phyloP scores from a whole-genome alignment of 1,140 invertebrate genomes.

The Megathymus violae region DNA sequence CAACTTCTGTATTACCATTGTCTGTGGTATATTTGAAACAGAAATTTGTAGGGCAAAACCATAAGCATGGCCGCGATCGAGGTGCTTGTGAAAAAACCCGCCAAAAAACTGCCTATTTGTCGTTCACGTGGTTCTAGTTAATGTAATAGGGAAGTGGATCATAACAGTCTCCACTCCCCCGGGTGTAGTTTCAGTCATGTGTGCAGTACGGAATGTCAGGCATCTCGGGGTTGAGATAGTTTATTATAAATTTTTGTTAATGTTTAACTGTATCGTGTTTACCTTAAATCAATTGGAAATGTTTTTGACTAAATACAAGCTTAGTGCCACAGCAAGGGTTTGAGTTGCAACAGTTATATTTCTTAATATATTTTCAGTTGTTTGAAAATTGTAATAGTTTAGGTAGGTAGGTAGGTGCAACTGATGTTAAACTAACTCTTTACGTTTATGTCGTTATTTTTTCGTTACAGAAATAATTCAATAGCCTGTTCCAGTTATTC shows the following conservation, averaged over 20 bases:
- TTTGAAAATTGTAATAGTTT: too few relatives aligned
- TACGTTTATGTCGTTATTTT: too few relatives aligned
- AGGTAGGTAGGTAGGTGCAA: too few relatives aligned
- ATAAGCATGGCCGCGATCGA: slow-evolving; percentile 56
- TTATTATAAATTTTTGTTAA: neutral
- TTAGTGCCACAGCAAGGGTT: too few relatives aligned
- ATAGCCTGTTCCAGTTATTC: too few relatives aligned
- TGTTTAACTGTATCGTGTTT: too few relatives aligned
- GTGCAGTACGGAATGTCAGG: slow-evolving; percentile 8
- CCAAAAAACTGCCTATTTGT: slow-evolving; percentile 47
- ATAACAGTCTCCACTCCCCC: slow-evolving; percentile 37
- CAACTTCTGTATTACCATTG: neutral
- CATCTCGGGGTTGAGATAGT: neutral
- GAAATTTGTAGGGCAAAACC: slow-evolving; percentile 56
- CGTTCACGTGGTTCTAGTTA: slow-evolving; percentile 71
- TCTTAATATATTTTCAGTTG: too few relatives aligned
- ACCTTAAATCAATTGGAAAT: too few relatives aligned
- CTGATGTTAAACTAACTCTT: too few relatives aligned
- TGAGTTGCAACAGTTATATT: too few relatives aligned
- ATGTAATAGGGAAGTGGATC: slow-evolving; percentile 52
- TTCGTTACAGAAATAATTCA: too few relatives aligned
- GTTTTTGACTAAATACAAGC: too few relatives aligned
- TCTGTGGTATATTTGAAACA: slow-evolving; percentile 8
- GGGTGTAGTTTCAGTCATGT: slow-evolving; percentile 41
- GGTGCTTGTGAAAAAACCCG: slow-evolving; percentile 49